A percentile compares a stretch with the other conserved stretches of the same genome.
Evolutionary conservation across 2,797 vertebrate species (phyloP).

Genomic region (Hirundo rustica): DNA sequence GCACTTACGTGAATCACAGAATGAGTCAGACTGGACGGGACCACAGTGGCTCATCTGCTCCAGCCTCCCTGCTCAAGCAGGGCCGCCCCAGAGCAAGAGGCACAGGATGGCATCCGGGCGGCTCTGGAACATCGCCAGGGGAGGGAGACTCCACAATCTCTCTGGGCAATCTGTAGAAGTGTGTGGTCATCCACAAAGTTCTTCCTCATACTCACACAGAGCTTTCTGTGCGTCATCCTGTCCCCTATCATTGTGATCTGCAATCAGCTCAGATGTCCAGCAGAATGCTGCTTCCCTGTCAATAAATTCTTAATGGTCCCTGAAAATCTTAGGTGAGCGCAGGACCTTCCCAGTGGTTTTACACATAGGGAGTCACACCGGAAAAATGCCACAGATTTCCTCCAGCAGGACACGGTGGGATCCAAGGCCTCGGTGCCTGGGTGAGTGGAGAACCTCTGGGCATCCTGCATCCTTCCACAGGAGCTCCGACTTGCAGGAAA

Average conservation of each 20-base stretch:
- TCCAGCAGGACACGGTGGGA: accelerated
- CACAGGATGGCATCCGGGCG: accelerated
- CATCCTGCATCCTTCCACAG: too few relatives aligned
- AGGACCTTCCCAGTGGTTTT: background rate
- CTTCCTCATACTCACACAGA: background rate
- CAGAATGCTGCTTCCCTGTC: accelerated
- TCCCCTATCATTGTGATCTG: accelerated
- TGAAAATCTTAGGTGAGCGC: too few relatives aligned
- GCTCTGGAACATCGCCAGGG: background rate
- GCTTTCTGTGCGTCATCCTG: background rate
- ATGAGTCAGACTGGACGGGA: background rate
- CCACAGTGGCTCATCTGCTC: background rate
- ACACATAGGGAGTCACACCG: accelerated
- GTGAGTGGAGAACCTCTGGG: background rate
- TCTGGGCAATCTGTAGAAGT: background rate
- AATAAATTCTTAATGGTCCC: background rate
- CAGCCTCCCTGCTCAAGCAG: background rate
- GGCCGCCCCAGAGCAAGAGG: background rate
- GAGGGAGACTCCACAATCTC: background rate
- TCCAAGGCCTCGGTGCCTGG: accelerated
- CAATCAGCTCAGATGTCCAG: background rate
- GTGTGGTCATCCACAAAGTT: background rate
- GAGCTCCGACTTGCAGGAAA: accelerated
- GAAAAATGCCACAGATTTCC: accelerated
- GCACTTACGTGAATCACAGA: background rate